Evolutionary conservation across 2,113 vertebrate genomes (phyloP), one percentile per base, ranked within the genome.

Genomic region (Pimephales promelas): DNA sequence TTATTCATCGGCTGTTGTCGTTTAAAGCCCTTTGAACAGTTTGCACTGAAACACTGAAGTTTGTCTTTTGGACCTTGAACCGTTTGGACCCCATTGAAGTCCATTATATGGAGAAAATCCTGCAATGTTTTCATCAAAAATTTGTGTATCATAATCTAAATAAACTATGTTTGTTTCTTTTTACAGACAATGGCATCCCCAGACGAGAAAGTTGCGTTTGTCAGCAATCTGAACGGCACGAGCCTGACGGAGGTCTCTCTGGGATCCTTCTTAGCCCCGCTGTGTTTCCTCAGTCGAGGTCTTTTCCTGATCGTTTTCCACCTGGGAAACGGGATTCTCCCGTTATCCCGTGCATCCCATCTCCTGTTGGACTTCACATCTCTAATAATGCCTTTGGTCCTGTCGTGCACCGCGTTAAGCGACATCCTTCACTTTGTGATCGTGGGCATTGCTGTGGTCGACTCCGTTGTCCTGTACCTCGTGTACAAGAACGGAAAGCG

Each of bases 171-270:
- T 0, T 66, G 10, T 49, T 3, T 45, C 88, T 45, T 90, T 82
- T 90, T 84, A 24, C 89, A 95, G 94, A 84, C n/a, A 79, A 98
- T 99, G 97, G 95, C 94, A 80, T 93, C 95, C 52, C 94, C 91
- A 59, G 91, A 95, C 6, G 89, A 94, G 73, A 99, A 98, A 88
- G 95, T 97, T 90, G 96, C 94, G 2, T 99, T 99, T 88, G 73
- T 99, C 88, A 96, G 96, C 89, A 95, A 98, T 83, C 93, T 97
- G 16, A 98, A 94, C 11, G 98, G 98, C 83, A 99, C 97, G 1
- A 97, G 90, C 31, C 88, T 98, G 85, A 85, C 92, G 78, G 98
- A 99, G 90, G 92, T 98, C 61, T 93, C 93, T 0, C 20, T 95
- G 18, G 96, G 96, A 78, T 91, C 95, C 71, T 91, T 95, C 22